These are phyloP conservation scores for Drosophila pruinosa DNA, from an alignment of 1,140 invertebrate genomes.

Conservation along the genomic window DNA sequence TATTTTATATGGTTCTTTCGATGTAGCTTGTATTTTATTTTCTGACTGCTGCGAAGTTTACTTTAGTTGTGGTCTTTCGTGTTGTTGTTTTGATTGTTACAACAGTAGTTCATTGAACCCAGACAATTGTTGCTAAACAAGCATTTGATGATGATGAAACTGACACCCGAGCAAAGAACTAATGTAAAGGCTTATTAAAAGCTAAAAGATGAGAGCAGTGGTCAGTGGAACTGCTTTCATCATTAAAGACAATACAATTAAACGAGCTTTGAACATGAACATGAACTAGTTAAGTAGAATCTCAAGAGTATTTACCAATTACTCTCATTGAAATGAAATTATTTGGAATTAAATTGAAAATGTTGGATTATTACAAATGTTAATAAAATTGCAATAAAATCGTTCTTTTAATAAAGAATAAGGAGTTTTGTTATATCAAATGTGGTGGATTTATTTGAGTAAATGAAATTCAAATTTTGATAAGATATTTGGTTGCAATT, in stretches of 20 bases:
- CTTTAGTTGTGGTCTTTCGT: conserved; percentile 14
- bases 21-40: conserved; percentile 1
- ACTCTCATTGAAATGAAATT: neutral
- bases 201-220: neutral
- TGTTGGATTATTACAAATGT: no score
- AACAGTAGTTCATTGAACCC: conserved; percentile 61
- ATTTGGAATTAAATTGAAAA: no score
- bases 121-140: conserved; percentile 36
- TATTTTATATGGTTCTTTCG: conserved; percentile 5
- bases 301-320: neutral
- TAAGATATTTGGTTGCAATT: neutral
- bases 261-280: neutral
- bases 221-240: neutral
- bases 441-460: no score
- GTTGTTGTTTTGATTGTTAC: neutral
- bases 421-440: no score
- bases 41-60: conserved; percentile 29
- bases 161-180: conserved; percentile 15
- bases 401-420: no score
- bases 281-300: neutral
- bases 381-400: no score
- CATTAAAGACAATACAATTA: neutral
- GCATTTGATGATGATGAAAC: conserved; percentile 30
- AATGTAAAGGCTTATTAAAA: neutral
- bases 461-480: neutral